These are phyloP conservation scores for Herminia tarsipennalis DNA, from an alignment of 2,888 invertebrate genomes.

Conservation along the genomic window DNA sequence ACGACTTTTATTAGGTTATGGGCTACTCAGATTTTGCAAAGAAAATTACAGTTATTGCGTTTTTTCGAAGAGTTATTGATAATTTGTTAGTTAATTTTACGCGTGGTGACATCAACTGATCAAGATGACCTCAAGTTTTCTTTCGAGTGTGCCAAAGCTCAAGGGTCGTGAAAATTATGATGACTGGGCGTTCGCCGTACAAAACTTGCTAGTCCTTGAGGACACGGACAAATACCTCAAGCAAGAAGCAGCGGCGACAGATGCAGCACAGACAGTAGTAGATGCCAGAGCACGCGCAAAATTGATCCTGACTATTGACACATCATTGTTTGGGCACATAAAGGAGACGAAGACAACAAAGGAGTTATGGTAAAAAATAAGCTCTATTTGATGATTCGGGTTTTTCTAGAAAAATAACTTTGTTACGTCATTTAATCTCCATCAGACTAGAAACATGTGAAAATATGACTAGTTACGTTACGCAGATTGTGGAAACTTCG, in stretches of 20 bases:
- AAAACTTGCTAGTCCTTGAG: conserved; percentile 13
- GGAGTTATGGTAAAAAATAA: too few relatives aligned
- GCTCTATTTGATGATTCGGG: too few relatives aligned
- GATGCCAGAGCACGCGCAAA: conserved; percentile 15
- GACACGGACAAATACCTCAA: conserved; percentile 4
- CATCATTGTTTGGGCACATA: conserved; percentile 18
- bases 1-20: too few relatives aligned
- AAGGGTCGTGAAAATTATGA: conserved; percentile 9
- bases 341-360: too few relatives aligned
- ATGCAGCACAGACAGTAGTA: conserved; percentile 13
- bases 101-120: conserved; percentile 1
- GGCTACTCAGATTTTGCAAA: too few relatives aligned
- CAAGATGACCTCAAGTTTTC: background rate
- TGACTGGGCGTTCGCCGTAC: conserved; percentile 10
- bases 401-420: too few relatives aligned
- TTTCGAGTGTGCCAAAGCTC: conserved; percentile 2
- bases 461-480: too few relatives aligned
- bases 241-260: conserved; percentile 11
- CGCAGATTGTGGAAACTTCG: too few relatives aligned
- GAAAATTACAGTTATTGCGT: conserved; percentile 1
- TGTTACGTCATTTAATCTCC: too few relatives aligned
- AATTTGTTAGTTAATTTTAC: conserved; percentile 2
- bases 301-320: conserved; percentile 26
- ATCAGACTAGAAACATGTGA: too few relatives aligned
- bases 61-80: background rate